phyloP scores from a whole-genome alignment of 2,888 invertebrate species.

The Spilarctia lutea region DNA sequence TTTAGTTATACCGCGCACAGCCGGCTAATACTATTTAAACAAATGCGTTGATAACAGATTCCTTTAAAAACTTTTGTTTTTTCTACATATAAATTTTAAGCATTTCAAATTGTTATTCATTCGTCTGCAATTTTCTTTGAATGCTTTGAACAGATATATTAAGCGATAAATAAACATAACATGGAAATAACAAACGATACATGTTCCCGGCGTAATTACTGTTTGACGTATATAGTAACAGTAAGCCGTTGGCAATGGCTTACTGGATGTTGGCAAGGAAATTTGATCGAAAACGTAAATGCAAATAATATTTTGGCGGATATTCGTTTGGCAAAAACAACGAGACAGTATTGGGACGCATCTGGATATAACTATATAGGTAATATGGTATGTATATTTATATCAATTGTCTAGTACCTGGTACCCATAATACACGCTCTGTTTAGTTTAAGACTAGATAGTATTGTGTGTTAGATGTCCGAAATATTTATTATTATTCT shows the following conservation, averaged over 20 bases:
- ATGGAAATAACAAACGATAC: slow-evolving; percentile 6
- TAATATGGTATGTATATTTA: too few relatives aligned
- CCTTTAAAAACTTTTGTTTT: too few relatives aligned
- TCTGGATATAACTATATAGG: slow-evolving; percentile 30
- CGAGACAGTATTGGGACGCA: slow-evolving; percentile 43
- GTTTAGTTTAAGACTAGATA: too few relatives aligned
- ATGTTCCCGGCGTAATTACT: slow-evolving; percentile 24
- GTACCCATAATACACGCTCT: too few relatives aligned
- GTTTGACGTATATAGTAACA: slow-evolving; percentile 39
- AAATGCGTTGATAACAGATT: background rate
- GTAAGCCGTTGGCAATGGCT: slow-evolving; percentile 41
- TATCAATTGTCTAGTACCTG: too few relatives aligned
- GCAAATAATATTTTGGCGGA: slow-evolving; percentile 45
- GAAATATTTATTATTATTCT: too few relatives aligned
- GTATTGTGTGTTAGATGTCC: too few relatives aligned
- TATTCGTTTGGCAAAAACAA: slow-evolving; percentile 64
- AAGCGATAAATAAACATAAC: background rate
- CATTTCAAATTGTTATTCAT: background rate
- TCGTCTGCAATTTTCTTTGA: background rate
- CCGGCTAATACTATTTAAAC: too few relatives aligned
- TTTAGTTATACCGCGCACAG: too few relatives aligned
- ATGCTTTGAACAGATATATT: background rate
- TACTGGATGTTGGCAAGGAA: slow-evolving; percentile 53
- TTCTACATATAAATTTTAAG: background rate
- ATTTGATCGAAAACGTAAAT: slow-evolving; percentile 53